These are phyloP conservation scores for Muntiacus muntjak DNA, from an alignment of 2,113 vertebrate genomes.

Conservation along the genomic window DNA sequence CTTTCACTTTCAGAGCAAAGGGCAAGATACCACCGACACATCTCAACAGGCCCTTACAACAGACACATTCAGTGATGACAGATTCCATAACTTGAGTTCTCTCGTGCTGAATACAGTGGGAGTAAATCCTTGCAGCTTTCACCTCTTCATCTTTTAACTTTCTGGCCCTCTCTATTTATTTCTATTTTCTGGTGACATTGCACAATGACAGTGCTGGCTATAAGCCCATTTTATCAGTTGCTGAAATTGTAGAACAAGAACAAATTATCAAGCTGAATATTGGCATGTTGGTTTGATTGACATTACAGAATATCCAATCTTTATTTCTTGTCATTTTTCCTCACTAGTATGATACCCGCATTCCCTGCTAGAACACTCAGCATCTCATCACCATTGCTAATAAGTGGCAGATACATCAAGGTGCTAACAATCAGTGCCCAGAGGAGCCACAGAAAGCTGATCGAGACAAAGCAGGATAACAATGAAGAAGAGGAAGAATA, in stretches of 20 bases:
- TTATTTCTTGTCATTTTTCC: constrained; percentile 31
- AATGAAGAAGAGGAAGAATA: background rate
- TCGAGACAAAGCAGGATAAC: background rate
- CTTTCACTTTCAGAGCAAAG: constrained; percentile 8
- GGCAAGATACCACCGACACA: background rate
- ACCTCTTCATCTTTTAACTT: background rate
- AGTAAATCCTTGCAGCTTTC: background rate
- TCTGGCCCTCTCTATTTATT: constrained; percentile 1
- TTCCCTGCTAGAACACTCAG: background rate
- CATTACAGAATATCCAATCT: constrained; percentile 27
- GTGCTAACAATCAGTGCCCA: background rate
- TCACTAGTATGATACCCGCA: background rate
- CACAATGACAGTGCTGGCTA: constrained; percentile 27
- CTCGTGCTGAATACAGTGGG: background rate
- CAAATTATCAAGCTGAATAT: constrained; percentile 50
- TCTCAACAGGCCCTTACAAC: background rate
- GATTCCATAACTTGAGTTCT: background rate
- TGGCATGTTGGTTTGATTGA: constrained; percentile 43
- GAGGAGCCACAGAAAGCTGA: background rate
- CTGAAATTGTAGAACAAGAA: constrained; percentile 18
- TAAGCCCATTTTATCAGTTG: constrained; percentile 35
- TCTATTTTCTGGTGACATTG: background rate
- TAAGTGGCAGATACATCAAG: constrained; percentile 13
- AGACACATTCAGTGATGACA: background rate
- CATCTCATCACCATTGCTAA: background rate